Evolutionary conservation across 2,113 vertebrate species (phyloP), one percentile per base, ranked within the genome.

Genomic region (Erythrocercus mccallii): DNA sequence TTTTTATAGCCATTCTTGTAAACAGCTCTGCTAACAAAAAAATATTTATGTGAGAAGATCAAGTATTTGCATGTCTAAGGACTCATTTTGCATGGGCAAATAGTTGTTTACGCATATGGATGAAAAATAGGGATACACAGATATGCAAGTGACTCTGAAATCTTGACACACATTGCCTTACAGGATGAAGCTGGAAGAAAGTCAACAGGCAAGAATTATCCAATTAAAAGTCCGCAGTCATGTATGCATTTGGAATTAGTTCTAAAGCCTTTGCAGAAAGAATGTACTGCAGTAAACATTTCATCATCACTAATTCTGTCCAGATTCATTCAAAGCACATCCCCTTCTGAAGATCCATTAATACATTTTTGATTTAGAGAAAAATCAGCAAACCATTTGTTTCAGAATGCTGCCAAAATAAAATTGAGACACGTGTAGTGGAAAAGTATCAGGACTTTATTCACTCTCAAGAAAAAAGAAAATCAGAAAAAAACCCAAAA

Each of bases 231-330:
- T 84, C 72, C 0, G 0, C 80, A 93, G 83, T 91, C 4, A 1
- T 90, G 61, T 93, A 95, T 94, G 94, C 93, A 90, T 96, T 97
- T 97, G 95, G 93, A 95, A 96, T 95, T 81, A 93, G 92, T 96
- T 96, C 95, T 92, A 95, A 96, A 90, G 90, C 53, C 86, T 92
- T 76, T 4, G 6, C 64, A 96, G 86, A 90, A 94, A 81, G 95
- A 96, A 88, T 88, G 64, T 64, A 62, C 65, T 64, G 82, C 88
- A 86, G 90, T 93, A 93, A 96, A 96, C 90, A 88, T 95, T 83
- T 96, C 72, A 71, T 95, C 28, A 7, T 95, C 86, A 62, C 80
- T 96, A 97, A 95, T 95, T 96, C 82, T 96, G 93, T 93, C 86
- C 96, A 96, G 96, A 97, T 64, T 80, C 72, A 90, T 77, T 72